Percentiles rank a stretch among this genome's conserved stretches.
Conservation (phyloP, 2,797 vertebrate genomes). For the Orestias chungarensis region DNA sequence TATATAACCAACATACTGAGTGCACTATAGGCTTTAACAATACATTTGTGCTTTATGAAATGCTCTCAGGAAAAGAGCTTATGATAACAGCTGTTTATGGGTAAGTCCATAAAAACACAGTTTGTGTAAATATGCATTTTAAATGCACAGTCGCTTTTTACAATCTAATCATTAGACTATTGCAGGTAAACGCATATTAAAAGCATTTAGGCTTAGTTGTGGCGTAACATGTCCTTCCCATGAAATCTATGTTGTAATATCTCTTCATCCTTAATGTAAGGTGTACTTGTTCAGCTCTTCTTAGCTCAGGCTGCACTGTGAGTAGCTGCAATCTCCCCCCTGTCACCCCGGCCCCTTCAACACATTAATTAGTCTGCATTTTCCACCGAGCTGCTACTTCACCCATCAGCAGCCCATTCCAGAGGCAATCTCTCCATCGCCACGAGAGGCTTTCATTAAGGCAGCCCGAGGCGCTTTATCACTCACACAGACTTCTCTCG, state of each 20-base stretch:
- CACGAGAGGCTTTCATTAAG: constrained; percentile 78
- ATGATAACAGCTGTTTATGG: not conserved
- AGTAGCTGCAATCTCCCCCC: constrained; percentile 70
- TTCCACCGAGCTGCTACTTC: constrained; percentile 68
- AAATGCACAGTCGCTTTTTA: not conserved
- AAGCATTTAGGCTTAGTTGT: not conserved
- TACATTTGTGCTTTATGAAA: not conserved
- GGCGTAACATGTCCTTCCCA: not conserved
- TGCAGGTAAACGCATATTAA: constrained; percentile 3
- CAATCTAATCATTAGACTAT: not conserved
- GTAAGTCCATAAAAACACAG: not conserved
- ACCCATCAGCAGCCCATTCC: constrained; percentile 78
- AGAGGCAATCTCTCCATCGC: constrained; percentile 77
- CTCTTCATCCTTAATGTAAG: constrained; percentile 25
- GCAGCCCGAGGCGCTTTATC: constrained; percentile 66
- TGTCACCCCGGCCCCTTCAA: constrained; percentile 57
- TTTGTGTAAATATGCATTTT: constrained; percentile 18
- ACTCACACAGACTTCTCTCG: constrained; percentile 53
- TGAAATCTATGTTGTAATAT: constrained; percentile 1
- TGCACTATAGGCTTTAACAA: not conserved
- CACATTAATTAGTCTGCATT: constrained; percentile 75
- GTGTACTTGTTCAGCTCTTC: constrained; percentile 42
- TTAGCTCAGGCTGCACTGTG: constrained; percentile 35
- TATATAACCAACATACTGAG: constrained; percentile 15
- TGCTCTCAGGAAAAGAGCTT: not conserved